These are phyloP conservation scores for Crepidodera aurea DNA, from an alignment of 2,888 invertebrate species.

Conservation along the genomic window DNA sequence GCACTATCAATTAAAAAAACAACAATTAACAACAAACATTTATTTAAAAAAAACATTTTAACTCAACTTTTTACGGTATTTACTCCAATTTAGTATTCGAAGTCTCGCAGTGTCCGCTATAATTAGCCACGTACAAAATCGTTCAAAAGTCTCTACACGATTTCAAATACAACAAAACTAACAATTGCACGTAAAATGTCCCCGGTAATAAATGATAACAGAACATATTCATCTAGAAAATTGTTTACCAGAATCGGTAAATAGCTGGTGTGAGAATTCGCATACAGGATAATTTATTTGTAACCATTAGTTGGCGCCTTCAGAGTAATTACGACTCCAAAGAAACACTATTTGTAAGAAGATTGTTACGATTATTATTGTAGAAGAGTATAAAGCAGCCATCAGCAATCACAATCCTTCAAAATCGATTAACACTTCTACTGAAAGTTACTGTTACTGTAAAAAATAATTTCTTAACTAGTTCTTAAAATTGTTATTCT, in stretches of 20 bases:
- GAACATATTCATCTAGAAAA: slow-evolving; percentile 15
- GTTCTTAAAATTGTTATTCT: too few relatives aligned
- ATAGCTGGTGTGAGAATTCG: neutral
- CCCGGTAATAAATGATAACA: slow-evolving; percentile 10
- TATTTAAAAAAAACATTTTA: neutral
- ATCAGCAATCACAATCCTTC: too few relatives aligned
- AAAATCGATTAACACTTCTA: too few relatives aligned
- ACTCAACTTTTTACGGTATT: neutral
- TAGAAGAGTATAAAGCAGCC: too few relatives aligned
- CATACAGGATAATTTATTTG: neutral
- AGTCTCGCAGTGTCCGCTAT: neutral
- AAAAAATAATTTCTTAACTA: too few relatives aligned
- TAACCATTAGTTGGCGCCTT: too few relatives aligned
- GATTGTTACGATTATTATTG: too few relatives aligned
- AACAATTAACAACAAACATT: too few relatives aligned
- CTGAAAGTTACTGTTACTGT: too few relatives aligned
- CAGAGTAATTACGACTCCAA: too few relatives aligned
- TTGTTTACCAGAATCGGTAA: slow-evolving; percentile 17
- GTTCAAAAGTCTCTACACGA: neutral
- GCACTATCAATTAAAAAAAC: too few relatives aligned
- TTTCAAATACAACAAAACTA: slow-evolving; percentile 9
- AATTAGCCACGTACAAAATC: slow-evolving; percentile 12
- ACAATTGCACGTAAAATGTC: neutral
- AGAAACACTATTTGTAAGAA: too few relatives aligned
- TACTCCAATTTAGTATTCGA: neutral